Evolutionary conservation across 2,797 vertebrate genomes (phyloP).

Genomic region (Eupleurogrammus muticus): DNA sequence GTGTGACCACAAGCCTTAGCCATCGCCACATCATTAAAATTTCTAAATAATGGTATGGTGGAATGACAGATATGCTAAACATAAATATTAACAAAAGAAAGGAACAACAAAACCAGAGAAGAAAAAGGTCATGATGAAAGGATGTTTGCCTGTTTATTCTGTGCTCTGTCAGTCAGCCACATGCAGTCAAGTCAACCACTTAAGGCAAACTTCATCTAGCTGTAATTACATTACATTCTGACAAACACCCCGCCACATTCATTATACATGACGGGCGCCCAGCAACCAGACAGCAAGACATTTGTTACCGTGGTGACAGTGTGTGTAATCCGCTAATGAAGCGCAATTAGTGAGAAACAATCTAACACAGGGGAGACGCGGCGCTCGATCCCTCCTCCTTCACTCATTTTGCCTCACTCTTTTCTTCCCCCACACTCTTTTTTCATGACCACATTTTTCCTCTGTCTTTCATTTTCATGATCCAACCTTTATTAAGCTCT

Average conservation of each 20-base stretch:
- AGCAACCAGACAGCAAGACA: slow-evolving; percentile 78
- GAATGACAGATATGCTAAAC: slow-evolving; percentile 23
- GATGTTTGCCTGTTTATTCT: slow-evolving; percentile 67
- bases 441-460: slow-evolving; percentile 36
- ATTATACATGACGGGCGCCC: slow-evolving; percentile 81
- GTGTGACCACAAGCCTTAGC: slow-evolving; percentile 40
- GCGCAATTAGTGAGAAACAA: slow-evolving; percentile 82
- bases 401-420: slow-evolving; percentile 38
- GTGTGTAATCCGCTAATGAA: slow-evolving; percentile 86
- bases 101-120: neutral
- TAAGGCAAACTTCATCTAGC: slow-evolving; percentile 83
- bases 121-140: slow-evolving; percentile 29
- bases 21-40: slow-evolving; percentile 30
- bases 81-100: slow-evolving; percentile 6
- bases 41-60: slow-evolving; percentile 26
- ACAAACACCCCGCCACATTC: slow-evolving; percentile 83
- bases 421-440: slow-evolving; percentile 30
- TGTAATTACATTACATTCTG: slow-evolving; percentile 84
- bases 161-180: slow-evolving; percentile 63
- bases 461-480: slow-evolving; percentile 44
- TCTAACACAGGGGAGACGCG: slow-evolving; percentile 78
- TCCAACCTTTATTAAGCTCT: slow-evolving; percentile 69
- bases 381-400: slow-evolving; percentile 63
- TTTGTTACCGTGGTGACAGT: slow-evolving; percentile 82
- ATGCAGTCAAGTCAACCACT: slow-evolving; percentile 81